Conservation (phyloP, 1,140 invertebrate species). For the Calephelis virginiensis region DNA sequence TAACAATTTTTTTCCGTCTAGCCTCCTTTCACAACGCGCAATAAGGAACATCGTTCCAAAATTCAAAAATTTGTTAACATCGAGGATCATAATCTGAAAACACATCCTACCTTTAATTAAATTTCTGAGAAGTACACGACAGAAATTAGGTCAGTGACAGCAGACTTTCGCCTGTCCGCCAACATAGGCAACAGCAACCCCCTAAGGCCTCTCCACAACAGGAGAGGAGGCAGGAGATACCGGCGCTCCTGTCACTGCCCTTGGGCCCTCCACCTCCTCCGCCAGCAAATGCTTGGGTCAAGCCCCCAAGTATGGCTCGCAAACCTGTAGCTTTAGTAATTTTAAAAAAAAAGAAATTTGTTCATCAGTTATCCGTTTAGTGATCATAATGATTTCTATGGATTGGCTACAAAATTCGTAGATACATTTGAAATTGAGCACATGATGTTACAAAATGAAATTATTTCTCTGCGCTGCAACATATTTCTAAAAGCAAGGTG, state of each 20-base stretch:
- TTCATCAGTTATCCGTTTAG: conserved; percentile 37
- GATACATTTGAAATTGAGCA: conserved; percentile 33
- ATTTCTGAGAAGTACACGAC: conserved; percentile 30
- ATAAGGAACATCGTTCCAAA: no score
- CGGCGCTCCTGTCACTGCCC: no score
- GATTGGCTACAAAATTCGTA: no score
- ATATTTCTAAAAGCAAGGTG: conserved; percentile 47
- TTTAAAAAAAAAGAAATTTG: conserved; percentile 39
- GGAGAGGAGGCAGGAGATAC: no score
- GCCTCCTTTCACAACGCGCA: no score
- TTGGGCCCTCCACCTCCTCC: no score
- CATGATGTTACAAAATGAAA: conserved; percentile 44
- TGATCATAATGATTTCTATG: conserved; percentile 39
- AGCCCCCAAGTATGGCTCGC: no score
- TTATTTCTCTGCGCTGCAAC: conserved; percentile 41
- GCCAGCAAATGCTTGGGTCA: no score
- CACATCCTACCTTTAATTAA: conserved; percentile 30
- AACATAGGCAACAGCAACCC: no score
- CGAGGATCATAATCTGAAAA: conserved; percentile 36
- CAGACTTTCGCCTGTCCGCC: no score
- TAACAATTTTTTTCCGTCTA: no score
- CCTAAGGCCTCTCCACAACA: no score
- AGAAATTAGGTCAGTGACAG: conserved; percentile 32
- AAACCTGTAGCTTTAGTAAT: conserved; percentile 32
- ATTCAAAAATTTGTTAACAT: conserved; percentile 32